Conservation (phyloP, 2,797 vertebrate genomes). For the Dendrocincla tyrannina region DNA sequence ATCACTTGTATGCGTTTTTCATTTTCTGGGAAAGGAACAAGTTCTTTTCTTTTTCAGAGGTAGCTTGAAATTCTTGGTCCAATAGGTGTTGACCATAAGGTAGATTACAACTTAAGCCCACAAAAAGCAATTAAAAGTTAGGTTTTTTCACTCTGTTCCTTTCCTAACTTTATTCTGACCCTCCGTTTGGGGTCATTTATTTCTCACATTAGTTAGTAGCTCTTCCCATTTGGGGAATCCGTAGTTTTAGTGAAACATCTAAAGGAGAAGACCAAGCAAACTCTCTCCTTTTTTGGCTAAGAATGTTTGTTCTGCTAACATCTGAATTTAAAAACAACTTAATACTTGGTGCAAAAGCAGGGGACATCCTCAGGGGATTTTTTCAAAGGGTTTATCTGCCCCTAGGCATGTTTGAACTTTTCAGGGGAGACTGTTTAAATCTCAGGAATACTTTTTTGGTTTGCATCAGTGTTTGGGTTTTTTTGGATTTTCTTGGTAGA, state of each 20-base stretch:
- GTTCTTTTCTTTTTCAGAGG: background rate
- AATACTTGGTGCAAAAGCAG: conserved; percentile 51
- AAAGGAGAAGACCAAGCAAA: conserved; percentile 53
- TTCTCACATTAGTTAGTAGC: conserved; percentile 49
- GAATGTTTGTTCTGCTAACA: conserved; percentile 57
- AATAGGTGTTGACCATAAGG: background rate
- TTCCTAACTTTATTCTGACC: conserved; percentile 38
- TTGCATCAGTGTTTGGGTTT: background rate
- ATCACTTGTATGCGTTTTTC: background rate
- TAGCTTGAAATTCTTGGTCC: background rate
- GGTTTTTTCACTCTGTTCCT: conserved; percentile 11
- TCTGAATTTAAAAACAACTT: conserved; percentile 47
- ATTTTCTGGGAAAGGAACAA: background rate
- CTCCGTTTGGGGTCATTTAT: conserved; percentile 40
- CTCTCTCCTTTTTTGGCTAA: conserved; percentile 65
- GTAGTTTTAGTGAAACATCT: conserved; percentile 49
- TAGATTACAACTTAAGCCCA: background rate
- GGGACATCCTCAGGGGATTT: conserved; percentile 32
- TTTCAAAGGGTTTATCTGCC: background rate
- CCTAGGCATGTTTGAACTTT: conserved; percentile 7
- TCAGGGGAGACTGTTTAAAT: background rate
- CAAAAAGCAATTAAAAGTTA: background rate
- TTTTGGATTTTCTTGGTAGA: background rate
- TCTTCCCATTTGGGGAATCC: conserved; percentile 33
- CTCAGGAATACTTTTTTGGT: background rate